phyloP scores from a whole-genome alignment of 1,140 invertebrate genomes.

The Macrosteles quadrilineatus region DNA sequence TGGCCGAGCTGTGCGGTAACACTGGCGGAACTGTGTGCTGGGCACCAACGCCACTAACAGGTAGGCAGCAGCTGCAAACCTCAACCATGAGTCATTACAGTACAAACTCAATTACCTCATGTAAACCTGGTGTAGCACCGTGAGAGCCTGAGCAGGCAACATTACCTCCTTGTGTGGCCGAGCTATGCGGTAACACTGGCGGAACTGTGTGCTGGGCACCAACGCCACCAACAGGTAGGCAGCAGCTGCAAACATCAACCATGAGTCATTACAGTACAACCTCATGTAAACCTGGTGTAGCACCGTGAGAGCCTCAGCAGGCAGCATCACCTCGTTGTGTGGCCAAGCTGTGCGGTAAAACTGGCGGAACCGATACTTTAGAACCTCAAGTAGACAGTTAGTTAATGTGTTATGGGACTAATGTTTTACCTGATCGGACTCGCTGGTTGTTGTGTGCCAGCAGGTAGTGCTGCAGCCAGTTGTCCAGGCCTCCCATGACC shows the following conservation, averaged over 20 bases:
- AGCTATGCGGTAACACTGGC: conserved; percentile 76
- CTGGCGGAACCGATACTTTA: conserved; percentile 86
- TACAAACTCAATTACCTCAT: too few species aligned
- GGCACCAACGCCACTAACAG: conserved; percentile 86
- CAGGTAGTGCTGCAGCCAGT: conserved; percentile 88
- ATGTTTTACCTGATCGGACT: conserved; percentile 80
- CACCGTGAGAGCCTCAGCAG: conserved; percentile 72
- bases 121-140: conserved; percentile 81
- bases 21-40: conserved; percentile 82
- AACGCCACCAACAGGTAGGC: conserved; percentile 84
- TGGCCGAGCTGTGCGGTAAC: conserved; percentile 69
- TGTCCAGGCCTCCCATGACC: conserved; percentile 83
- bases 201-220: conserved; percentile 84
- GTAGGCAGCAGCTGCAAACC: conserved; percentile 81
- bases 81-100: too few species aligned
- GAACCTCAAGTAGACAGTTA: too few species aligned
- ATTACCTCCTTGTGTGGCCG: conserved; percentile 56
- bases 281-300: conserved; percentile 74
- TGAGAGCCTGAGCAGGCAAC: conserved; percentile 68
- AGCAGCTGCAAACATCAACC: too few species aligned
- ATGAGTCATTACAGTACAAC: too few species aligned
- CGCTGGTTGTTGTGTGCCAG: conserved; percentile 82
- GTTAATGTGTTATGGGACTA: too few species aligned
- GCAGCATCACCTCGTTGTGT: conserved; percentile 55
- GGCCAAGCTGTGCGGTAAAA: conserved; percentile 69